These are phyloP conservation scores for Parus major DNA, from an alignment of 2,113 vertebrate species.

Conservation along the genomic window DNA sequence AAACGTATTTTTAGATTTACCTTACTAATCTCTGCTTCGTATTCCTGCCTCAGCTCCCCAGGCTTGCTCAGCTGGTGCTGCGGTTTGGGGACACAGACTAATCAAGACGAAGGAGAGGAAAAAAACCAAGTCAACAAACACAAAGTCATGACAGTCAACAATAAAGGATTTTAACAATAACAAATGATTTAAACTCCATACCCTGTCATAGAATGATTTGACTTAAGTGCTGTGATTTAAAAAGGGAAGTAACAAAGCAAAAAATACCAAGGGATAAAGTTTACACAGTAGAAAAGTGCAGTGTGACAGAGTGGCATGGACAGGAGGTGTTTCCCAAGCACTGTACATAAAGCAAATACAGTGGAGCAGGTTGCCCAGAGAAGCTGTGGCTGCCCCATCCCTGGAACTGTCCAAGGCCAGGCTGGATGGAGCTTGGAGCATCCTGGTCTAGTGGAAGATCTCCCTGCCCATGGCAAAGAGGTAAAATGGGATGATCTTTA, in stretches of 20 bases:
- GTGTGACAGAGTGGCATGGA: neutral
- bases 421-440: neutral
- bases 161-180: neutral
- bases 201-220: neutral
- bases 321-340: neutral
- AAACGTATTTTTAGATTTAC: constrained; percentile 44
- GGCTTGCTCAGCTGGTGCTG: constrained; percentile 75
- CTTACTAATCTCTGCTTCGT: constrained; percentile 82
- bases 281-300: accelerated
- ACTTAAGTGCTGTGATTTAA: neutral
- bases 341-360: neutral
- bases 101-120: neutral
- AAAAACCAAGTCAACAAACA: neutral
- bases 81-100: constrained; percentile 63
- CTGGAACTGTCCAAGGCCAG: neutral
- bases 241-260: neutral
- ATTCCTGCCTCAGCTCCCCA: constrained; percentile 80
- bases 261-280: neutral
- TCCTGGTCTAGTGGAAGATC: accelerated
- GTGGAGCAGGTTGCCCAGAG: neutral
- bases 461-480: neutral
- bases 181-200: neutral
- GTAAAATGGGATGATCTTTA: neutral
- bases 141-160: neutral
- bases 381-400: neutral